Evolutionary conservation across 2,113 vertebrate species (phyloP), one percentile per base, ranked within the genome.

Genomic region (Prolemur simus): DNA sequence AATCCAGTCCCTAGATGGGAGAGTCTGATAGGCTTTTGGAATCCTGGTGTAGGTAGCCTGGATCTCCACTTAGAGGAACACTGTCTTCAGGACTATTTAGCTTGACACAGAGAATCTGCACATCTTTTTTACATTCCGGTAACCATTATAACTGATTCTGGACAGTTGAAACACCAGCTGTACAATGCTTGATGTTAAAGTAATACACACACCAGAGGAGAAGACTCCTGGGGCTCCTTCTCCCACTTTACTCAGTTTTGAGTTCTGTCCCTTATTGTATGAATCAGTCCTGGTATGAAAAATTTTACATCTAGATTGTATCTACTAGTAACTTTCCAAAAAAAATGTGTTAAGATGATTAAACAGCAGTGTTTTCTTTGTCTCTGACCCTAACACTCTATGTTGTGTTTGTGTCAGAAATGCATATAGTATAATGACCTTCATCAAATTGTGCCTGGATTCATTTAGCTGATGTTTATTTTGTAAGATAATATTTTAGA

Each of bases 391-490:
- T 82, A 68, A 87, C 32, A 54, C 93, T 78, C 78, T 92, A 12
- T 90, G 89, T 97, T 64, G 13, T 94, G 82, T 94, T 56, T 94
- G 37, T 94, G 81, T 91, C 85, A 95, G 69, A 91, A 32, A 42
- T 93, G 2, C 29, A 52, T 69, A 7, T 20, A 13, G 3, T 8
- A 42, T 66, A 52, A 25, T 63, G 47, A 88, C 87, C 92, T 94
- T 96, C 81, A 96, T 91, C 89, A 96, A 87, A 3, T 88, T 94
- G 42, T 91, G 39, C 3, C 96, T 97, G 76, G 49, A 91, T 88
- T 93, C 88, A 89, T 94, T 97, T 78, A 49, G 60, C 82, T 94
- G 83, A 60, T 96, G 63, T 81, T 96, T 96, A 73, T 69, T 90
- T 92, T 80, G 49, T 56, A 74, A 60, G n/a, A 23, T 64, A 83